A percentile compares a stretch with the other conserved stretches of the same genome.
Conservation (phyloP, 2,113 vertebrate species). For the Pipa parva region DNA sequence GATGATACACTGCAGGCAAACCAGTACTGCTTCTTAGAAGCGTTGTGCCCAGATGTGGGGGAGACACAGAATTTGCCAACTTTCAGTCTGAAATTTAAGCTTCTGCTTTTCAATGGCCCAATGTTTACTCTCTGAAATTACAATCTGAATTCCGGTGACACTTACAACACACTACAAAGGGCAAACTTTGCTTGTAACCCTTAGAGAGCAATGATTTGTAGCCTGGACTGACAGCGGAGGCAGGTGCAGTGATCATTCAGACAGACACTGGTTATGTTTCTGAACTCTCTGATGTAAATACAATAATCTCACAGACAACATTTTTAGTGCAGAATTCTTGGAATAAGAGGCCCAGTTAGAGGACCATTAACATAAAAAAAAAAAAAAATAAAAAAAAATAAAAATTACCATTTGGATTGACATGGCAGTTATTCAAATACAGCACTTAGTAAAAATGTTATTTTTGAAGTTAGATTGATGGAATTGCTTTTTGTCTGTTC, state of each 20-base stretch:
- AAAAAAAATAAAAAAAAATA: no score
- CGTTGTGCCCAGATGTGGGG: conserved; percentile 46
- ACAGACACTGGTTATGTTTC: no score
- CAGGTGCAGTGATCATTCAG: neutral
- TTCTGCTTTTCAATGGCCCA: conserved; percentile 30
- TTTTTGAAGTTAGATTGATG: no score
- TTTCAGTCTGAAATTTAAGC: conserved; percentile 44
- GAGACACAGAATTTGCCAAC: conserved; percentile 42
- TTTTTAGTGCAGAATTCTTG: no score
- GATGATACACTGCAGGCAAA: conserved; percentile 31
- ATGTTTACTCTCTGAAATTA: conserved; percentile 44
- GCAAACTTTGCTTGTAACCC: neutral
- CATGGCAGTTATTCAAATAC: no score
- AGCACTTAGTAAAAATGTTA: no score
- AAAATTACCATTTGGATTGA: no score
- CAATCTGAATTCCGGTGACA: conserved; percentile 15
- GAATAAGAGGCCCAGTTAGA: accelerated
- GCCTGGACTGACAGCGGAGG: neutral
- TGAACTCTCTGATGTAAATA: no score
- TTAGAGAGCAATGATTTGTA: neutral
- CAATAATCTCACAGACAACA: no score
- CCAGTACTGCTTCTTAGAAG: conserved; percentile 35
- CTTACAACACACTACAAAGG: neutral
- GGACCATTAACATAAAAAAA: no score
- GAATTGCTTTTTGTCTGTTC: no score